Conservation (phyloP, 2,888 invertebrate species). For the Cheilosia vulpina region DNA sequence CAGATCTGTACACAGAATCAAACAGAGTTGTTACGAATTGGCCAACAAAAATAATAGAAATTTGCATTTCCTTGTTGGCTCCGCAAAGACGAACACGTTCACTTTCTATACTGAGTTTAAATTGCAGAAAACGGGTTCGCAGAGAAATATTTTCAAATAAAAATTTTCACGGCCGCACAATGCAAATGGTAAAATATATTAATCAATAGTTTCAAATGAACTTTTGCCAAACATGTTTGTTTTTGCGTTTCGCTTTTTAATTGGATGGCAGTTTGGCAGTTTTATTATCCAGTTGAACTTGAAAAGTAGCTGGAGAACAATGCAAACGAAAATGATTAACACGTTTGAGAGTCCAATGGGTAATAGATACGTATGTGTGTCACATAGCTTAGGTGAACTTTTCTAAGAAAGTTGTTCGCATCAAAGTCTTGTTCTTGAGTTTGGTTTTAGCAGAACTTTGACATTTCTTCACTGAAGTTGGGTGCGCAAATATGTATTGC, state of each 20-base stretch:
- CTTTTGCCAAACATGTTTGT: conserved; percentile 12
- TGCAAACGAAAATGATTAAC: not conserved
- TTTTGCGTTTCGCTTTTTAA: not conserved
- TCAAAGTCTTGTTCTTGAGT: too few species aligned
- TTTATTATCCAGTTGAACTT: conserved; percentile 39
- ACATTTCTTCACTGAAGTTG: too few species aligned
- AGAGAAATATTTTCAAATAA: not conserved
- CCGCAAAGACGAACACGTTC: conserved; percentile 1
- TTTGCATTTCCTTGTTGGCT: conserved; percentile 16
- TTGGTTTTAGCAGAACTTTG: too few species aligned
- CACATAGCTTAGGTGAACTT: not conserved
- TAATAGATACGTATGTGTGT: not conserved
- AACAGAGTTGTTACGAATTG: conserved; percentile 36
- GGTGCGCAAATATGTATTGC: too few species aligned
- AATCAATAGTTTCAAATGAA: conserved; percentile 4
- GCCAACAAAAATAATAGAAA: conserved; percentile 11
- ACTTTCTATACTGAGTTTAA: conserved; percentile 31
- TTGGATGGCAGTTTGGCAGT: not conserved
- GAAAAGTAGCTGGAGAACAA: conserved; percentile 9
- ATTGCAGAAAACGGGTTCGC: not conserved
- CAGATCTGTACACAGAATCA: conserved; percentile 23
- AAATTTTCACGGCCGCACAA: not conserved
- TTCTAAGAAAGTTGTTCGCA: not conserved
- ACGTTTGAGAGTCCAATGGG: not conserved
- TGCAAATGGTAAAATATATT: conserved; percentile 10